Evolutionary conservation across 2,797 vertebrate genomes (phyloP).

Genomic region (Acestrorhynchus altus): DNA sequence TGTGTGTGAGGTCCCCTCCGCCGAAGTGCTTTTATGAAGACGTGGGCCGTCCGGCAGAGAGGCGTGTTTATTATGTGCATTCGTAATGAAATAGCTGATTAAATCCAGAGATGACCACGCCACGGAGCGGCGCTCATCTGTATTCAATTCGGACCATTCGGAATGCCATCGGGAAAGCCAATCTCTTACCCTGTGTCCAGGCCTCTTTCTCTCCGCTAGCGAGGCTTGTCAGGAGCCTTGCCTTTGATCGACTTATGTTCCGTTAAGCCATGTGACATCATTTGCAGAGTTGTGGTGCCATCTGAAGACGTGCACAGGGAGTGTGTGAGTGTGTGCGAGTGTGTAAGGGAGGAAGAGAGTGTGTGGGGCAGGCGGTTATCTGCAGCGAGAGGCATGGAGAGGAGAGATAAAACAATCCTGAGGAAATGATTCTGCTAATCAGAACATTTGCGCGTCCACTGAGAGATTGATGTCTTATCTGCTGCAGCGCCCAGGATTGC

Average conservation of each 20-base stretch:
- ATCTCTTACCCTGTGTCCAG: slow-evolving; percentile 25
- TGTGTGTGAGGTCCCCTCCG: slow-evolving; percentile 30
- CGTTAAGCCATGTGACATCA: slow-evolving; percentile 55
- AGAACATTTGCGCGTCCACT: slow-evolving; percentile 81
- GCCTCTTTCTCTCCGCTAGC: slow-evolving; percentile 11
- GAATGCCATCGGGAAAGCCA: slow-evolving; percentile 44
- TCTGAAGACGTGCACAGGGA: neutral
- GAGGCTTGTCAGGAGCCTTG: slow-evolving; percentile 14
- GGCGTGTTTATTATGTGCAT: slow-evolving; percentile 61
- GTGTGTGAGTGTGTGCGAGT: slow-evolving; percentile 32
- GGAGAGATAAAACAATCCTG: slow-evolving; percentile 83
- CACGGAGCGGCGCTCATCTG: slow-evolving; percentile 42
- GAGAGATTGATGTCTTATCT: slow-evolving; percentile 84
- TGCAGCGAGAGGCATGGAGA: slow-evolving; percentile 70
- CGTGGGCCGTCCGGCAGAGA: neutral
- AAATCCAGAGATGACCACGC: slow-evolving; percentile 57
- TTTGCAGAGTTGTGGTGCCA: slow-evolving; percentile 39
- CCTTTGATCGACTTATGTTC: slow-evolving; percentile 53
- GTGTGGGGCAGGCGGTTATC: slow-evolving; percentile 70
- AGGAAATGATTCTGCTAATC: slow-evolving; percentile 84
- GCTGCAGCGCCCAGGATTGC: slow-evolving; percentile 76
- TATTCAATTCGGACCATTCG: slow-evolving; percentile 52
- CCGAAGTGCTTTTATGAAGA: slow-evolving; percentile 54
- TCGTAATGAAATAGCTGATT: slow-evolving; percentile 67
- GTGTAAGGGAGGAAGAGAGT: slow-evolving; percentile 60